Conservation (phyloP, 2,797 vertebrate genomes). For the Rhinogobio ventralis region DNA sequence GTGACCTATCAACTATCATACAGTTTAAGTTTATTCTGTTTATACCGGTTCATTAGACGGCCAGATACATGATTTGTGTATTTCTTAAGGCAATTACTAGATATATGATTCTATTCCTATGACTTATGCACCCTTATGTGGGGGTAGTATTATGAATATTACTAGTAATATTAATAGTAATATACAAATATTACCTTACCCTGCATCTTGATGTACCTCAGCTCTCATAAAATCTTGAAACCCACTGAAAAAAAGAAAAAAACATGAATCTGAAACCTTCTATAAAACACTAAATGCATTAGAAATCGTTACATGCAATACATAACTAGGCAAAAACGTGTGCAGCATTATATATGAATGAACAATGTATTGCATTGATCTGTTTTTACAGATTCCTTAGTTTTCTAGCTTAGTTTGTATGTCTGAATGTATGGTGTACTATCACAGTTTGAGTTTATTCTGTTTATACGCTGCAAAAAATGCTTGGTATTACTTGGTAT, state of each 20-base stretch:
- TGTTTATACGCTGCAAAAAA: too few relatives aligned
- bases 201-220: not conserved
- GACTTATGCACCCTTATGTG: not conserved
- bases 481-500: too few relatives aligned
- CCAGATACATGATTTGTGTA: not conserved
- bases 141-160: not conserved
- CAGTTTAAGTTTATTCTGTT: too few relatives aligned
- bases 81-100: not conserved
- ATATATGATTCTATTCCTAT: not conserved
- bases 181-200: not conserved
- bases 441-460: too few relatives aligned
- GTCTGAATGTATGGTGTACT: too few relatives aligned
- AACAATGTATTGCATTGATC: not conserved
- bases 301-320: not conserved
- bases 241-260: not conserved
- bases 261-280: not conserved
- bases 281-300: not conserved
- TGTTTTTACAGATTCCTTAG: not conserved
- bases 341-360: not conserved
- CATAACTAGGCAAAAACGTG: not conserved
- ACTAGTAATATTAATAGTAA: too few relatives aligned
- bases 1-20: too few relatives aligned
- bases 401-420: not conserved
- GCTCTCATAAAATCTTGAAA: not conserved
- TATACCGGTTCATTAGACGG: not conserved